Percentiles rank a stretch among this genome's conserved stretches.
These are phyloP conservation scores for Toxostoma redivivum DNA, from an alignment of 2,113 vertebrate species.

Conservation along the genomic window DNA sequence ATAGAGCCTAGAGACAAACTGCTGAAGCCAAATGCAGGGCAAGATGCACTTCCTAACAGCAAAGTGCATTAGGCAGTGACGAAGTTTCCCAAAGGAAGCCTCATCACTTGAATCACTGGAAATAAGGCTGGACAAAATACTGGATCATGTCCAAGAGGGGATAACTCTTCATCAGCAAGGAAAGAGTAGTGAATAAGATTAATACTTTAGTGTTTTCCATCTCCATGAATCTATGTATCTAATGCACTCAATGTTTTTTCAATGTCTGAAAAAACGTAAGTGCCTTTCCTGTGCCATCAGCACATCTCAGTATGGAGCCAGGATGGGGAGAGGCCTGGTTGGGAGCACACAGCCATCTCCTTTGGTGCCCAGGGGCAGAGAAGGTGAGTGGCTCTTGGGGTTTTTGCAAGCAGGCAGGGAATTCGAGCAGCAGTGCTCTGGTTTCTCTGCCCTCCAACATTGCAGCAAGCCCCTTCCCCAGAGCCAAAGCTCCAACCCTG, in stretches of 20 bases:
- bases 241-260: background rate
- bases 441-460: background rate
- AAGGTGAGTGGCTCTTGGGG: fast-evolving
- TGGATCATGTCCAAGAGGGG: slow-evolving; percentile 4
- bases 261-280: background rate
- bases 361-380: background rate
- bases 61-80: background rate
- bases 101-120: slow-evolving; percentile 16
- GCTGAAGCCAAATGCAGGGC: background rate
- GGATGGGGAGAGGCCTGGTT: background rate
- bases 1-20: background rate
- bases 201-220: background rate
- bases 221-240: background rate
- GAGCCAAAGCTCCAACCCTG: background rate
- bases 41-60: background rate
- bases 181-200: background rate
- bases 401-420: background rate
- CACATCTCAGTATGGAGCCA: background rate
- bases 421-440: fast-evolving
- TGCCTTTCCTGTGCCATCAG: slow-evolving; percentile 10
- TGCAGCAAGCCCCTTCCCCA: background rate
- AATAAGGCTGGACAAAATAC: slow-evolving; percentile 27
- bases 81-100: slow-evolving; percentile 33
- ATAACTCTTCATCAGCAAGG: slow-evolving; percentile 30
- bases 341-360: background rate